phyloP scores from a whole-genome alignment of 1,140 invertebrate species.

The Schmidtea mediterranea region DNA sequence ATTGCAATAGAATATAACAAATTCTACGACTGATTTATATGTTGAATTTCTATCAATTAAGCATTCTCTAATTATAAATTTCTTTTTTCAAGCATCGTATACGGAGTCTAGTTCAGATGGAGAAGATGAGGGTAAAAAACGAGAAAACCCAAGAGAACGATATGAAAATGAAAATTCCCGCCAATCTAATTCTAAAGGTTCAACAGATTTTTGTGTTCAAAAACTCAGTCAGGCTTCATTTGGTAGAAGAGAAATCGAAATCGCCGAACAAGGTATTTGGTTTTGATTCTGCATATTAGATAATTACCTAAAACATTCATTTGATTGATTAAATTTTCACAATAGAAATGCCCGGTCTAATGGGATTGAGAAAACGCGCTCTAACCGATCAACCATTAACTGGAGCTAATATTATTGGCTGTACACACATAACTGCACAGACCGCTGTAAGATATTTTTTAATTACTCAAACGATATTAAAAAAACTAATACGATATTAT shows the following conservation, averaged over 20 bases:
- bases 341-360: slow-evolving; percentile 79
- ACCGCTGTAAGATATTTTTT: slow-evolving; percentile 44
- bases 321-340: slow-evolving; percentile 7
- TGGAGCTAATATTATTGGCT: slow-evolving; percentile 80
- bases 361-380: slow-evolving; percentile 63
- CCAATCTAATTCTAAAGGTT: slow-evolving; percentile 49
- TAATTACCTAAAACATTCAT: slow-evolving; percentile 3
- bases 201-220: slow-evolving; percentile 59
- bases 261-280: slow-evolving; percentile 59
- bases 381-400: slow-evolving; percentile 70
- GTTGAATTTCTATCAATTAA: too few species aligned
- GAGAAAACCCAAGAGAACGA: background rate
- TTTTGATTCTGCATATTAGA: slow-evolving; percentile 7
- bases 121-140: background rate
- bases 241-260: slow-evolving; percentile 77
- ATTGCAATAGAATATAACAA: too few species aligned
- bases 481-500: background rate
- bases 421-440: slow-evolving; percentile 89
- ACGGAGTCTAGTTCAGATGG: slow-evolving; percentile 3
- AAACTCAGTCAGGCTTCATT: slow-evolving; percentile 71
- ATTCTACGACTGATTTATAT: too few species aligned
- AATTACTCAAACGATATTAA: background rate
- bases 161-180: slow-evolving; percentile 5
- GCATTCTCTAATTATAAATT: background rate
- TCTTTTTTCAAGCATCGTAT: slow-evolving; percentile 1